These are phyloP conservation scores for Aphelinus atriplicis DNA, from an alignment of 1,140 invertebrate species.

Conservation along the genomic window DNA sequence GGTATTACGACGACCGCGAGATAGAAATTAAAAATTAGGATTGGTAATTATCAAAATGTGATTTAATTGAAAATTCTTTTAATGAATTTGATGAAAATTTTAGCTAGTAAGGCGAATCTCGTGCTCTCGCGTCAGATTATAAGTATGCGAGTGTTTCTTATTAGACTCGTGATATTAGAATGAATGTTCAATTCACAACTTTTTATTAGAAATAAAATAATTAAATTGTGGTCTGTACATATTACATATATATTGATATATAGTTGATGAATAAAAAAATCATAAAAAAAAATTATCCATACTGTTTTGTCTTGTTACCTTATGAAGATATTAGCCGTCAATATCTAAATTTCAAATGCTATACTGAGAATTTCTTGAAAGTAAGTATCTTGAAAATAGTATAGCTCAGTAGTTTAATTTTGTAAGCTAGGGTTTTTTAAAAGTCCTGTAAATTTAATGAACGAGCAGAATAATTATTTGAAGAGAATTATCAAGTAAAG, in stretches of 20 bases:
- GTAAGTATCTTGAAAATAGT: too few species aligned
- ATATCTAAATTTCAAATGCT: too few species aligned
- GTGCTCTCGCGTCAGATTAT: slow-evolving; percentile 14
- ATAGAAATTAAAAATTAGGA: neutral
- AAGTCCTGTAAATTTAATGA: too few species aligned
- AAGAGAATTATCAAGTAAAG: too few species aligned
- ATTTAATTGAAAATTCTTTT: slow-evolving; percentile 36
- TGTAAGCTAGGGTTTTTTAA: too few species aligned
- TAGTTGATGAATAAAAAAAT: slow-evolving; percentile 30
- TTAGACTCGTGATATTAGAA: slow-evolving; percentile 36
- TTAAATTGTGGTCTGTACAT: slow-evolving; percentile 34
- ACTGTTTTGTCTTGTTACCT: too few species aligned
- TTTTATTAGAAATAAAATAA: slow-evolving; percentile 28
- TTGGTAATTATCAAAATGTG: slow-evolving; percentile 36
- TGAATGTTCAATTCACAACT: slow-evolving; percentile 12
- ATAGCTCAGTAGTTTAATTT: too few species aligned
- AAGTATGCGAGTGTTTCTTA: slow-evolving; percentile 24
- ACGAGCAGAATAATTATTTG: too few species aligned
- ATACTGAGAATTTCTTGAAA: too few species aligned
- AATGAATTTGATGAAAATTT: slow-evolving; percentile 34
- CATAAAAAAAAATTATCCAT: too few species aligned
- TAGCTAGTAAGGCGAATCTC: slow-evolving; percentile 37
- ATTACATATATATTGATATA: slow-evolving; percentile 25
- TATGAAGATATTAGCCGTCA: too few species aligned
- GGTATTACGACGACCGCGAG: neutral